Base-by-base conservation (phyloP, 1,140 invertebrate genomes). In the Pachypsylla venusta region DNA sequence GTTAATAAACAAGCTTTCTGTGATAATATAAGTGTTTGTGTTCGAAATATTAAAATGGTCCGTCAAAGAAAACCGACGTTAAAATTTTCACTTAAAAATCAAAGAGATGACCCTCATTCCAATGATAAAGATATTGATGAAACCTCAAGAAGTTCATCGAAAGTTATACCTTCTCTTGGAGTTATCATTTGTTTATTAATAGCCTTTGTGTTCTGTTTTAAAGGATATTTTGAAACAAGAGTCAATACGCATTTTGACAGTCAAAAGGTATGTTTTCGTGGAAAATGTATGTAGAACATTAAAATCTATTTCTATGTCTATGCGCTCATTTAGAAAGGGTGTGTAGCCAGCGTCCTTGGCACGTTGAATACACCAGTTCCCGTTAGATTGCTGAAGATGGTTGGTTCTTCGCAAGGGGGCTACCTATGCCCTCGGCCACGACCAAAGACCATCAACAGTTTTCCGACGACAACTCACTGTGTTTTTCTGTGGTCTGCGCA, bases 241-340 rank as follows among this genome's bases (percentile, higher is more conserved):
- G 86, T 96, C 0, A 91, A 89, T 67, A 93, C 89, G 2, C 90
- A 89, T 0, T 82, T 87, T 58, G 78, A 85, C 67, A 77, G 79
- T 48, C 78, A 82, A 61, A 87, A 84, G 75, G 85, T 88, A 74
- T 65, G 35, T n/a, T n/a, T n/a, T n/a, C n/a, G n/a, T n/a, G n/a
- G n/a, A n/a, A n/a, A n/a, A n/a, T n/a, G n/a, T n/a, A n/a, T n/a
- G n/a, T n/a, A n/a, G n/a, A n/a, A n/a, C n/a, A n/a, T n/a, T n/a
- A n/a, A n/a, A n/a, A n/a, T n/a, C n/a, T n/a, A n/a, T n/a, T 7
- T 56, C 13, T 13, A 10, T 57, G 10, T 61, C 14, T 3, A 54
- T 16, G 25, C 14, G 16, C 28, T 40, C 14, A 22, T 53, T 35
- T 62, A 5, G 20, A 7, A 14, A 57, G 1, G n/a, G n/a, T n/a